phyloP scores from a whole-genome alignment of 2,113 vertebrate genomes.

The Halcyon malimbica region DNA sequence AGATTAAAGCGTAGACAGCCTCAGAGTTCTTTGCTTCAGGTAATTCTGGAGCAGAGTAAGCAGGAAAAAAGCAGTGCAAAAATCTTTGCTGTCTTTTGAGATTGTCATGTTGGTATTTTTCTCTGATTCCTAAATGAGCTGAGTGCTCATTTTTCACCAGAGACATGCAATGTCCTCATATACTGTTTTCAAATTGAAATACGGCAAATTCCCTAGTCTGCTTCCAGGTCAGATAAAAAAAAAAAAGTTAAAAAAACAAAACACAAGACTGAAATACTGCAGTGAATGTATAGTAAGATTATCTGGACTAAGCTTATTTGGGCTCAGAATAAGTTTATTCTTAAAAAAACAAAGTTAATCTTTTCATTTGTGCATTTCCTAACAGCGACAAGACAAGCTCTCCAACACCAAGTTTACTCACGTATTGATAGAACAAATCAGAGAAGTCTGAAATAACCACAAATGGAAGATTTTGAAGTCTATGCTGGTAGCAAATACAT shows the following conservation, averaged over 20 bases:
- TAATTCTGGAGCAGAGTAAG: not conserved
- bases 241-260: not conserved
- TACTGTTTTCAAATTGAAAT: not conserved
- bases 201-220: not conserved
- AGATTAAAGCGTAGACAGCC: rapidly evolving
- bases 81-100: not conserved
- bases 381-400: not conserved
- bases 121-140: not conserved
- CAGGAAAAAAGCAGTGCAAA: not conserved
- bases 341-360: not conserved
- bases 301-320: not conserved
- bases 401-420: rapidly evolving
- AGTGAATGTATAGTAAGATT: not conserved
- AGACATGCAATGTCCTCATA: rapidly evolving
- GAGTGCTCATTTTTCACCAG: not conserved
- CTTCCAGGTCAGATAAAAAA: not conserved
- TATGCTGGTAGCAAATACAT: not conserved
- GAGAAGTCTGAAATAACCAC: not conserved
- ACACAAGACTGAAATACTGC: not conserved
- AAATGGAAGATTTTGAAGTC: not conserved
- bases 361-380: not conserved
- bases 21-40: rapidly evolving
- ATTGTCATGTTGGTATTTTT: rapidly evolving
- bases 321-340: not conserved
- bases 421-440: not conserved